These are phyloP conservation scores for Lycorma delicatula DNA, from an alignment of 1,140 invertebrate species.

Conservation along the genomic window DNA sequence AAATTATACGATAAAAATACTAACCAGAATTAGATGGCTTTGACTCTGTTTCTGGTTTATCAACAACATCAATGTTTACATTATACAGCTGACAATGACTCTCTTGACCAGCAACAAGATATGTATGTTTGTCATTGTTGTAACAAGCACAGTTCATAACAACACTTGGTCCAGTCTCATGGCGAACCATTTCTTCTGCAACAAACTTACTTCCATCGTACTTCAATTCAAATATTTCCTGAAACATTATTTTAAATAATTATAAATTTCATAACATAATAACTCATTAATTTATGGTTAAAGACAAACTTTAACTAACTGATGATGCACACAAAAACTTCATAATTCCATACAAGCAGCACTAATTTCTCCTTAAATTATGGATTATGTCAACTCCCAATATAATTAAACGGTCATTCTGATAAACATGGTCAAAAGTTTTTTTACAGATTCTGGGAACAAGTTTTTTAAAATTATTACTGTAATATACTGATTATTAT, in stretches of 20 bases:
- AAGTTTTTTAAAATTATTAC: no score
- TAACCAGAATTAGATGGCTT: no score
- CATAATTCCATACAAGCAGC: background rate
- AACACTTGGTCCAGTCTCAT: constrained; percentile 79
- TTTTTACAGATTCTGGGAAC: no score
- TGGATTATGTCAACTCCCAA: background rate
- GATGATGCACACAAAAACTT: background rate
- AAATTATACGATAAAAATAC: no score
- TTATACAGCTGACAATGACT: constrained; percentile 83
- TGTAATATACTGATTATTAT: no score
- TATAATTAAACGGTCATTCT: no score
- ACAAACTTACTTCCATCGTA: constrained; percentile 70
- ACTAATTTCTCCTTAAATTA: background rate
- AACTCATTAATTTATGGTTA: constrained; percentile 17
- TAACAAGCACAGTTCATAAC: constrained; percentile 81
- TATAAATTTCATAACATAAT: no score
- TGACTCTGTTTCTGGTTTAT: no score
- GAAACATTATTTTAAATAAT: constrained; percentile 34
- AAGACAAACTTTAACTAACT: background rate
- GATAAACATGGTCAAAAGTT: no score
- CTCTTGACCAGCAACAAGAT: constrained; percentile 83
- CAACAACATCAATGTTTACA: constrained; percentile 39
- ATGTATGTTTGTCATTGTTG: constrained; percentile 57
- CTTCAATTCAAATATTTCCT: constrained; percentile 88
- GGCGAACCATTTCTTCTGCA: constrained; percentile 75